Base-by-base conservation (phyloP, 1,140 invertebrate species). In the Wasmannia auropunctata region DNA sequence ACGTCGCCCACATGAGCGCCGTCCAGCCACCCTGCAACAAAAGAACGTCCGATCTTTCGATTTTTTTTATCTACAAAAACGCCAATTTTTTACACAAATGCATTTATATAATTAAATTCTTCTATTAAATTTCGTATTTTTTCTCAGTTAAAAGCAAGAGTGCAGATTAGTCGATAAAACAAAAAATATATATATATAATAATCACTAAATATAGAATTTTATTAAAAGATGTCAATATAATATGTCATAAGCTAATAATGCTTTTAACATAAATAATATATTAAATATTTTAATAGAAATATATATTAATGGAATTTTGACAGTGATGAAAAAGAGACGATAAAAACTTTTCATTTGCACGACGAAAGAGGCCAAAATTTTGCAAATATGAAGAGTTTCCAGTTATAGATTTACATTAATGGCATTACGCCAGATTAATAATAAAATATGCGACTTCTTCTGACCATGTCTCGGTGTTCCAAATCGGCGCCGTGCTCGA, bases 1-100 rank as follows among this genome's bases (percentile, higher is more conserved):
- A 99, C 8, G 98, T 97, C 0, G 98, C 98, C 99, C 99, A 99
- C 98, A 99, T 99, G 54, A 99, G 96, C 1, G 99, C 96, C 2
- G 98, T 98, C 99, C 99, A 99, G 31, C 98, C 98, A 89, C 98
- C 98, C 98, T 99, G 92, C 87, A 93, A 90, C 69, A 88, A 49
- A 62, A 86, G 1, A 75, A 54, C 22, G n/a, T 14, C 6, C 31
- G 31, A 28, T 16, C 25, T 16, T 51, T 74, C 14, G 5, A 25
- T 22, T 62, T 22, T 62, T 22, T 40, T n/a, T 56, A 43, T 58
- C 14, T 6, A 60, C 10, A 25, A 19, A 54, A 81, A 28, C n/a
- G 6, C 7, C 2, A 34, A 25, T 43, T 69, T 67, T 70, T n/a
- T 10, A 54, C 10, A 43, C 28, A 70, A 31, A 34, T 14, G 2